Evolutionary conservation across 2,113 vertebrate genomes (phyloP).

Genomic region (Rousettus leschenaultii): DNA sequence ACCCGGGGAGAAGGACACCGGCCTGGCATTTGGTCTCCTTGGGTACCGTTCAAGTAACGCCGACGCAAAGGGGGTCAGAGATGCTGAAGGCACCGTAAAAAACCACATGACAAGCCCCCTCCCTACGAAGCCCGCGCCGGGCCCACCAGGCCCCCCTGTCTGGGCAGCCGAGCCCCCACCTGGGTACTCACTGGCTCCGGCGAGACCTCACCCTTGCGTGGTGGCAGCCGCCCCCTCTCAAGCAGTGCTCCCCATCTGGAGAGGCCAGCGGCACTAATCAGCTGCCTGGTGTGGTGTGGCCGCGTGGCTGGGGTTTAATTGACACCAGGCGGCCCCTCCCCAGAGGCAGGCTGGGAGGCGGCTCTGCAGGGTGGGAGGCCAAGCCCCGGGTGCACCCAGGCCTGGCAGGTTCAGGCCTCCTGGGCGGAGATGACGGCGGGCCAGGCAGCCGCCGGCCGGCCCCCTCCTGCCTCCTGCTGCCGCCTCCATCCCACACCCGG

Average conservation of each 20-base stretch:
- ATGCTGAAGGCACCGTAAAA: background rate
- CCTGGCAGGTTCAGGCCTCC: background rate
- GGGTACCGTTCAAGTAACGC: background rate
- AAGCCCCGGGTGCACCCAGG: background rate
- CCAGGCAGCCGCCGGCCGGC: background rate
- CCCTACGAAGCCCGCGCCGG: background rate
- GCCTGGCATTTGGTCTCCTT: background rate
- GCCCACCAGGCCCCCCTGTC: background rate
- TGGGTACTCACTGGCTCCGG: slow-evolving; percentile 37
- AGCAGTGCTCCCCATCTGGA: slow-evolving; percentile 49
- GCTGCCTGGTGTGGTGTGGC: slow-evolving; percentile 50
- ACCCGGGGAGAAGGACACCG: background rate
- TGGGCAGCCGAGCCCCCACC: background rate
- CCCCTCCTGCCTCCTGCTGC: background rate
- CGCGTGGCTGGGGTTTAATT: slow-evolving; percentile 67
- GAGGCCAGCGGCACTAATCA: slow-evolving; percentile 66
- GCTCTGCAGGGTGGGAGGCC: slow-evolving; percentile 36
- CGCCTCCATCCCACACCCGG: background rate
- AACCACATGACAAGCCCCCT: background rate
- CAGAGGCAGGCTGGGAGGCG: slow-evolving; percentile 67
- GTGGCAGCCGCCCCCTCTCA: slow-evolving; percentile 27
- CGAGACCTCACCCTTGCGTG: background rate
- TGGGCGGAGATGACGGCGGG: background rate
- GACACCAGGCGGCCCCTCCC: slow-evolving; percentile 79
- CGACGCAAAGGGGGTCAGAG: background rate